Base-by-base conservation (phyloP, 1,140 invertebrate genomes). In the Gonatopus flavifemur region DNA sequence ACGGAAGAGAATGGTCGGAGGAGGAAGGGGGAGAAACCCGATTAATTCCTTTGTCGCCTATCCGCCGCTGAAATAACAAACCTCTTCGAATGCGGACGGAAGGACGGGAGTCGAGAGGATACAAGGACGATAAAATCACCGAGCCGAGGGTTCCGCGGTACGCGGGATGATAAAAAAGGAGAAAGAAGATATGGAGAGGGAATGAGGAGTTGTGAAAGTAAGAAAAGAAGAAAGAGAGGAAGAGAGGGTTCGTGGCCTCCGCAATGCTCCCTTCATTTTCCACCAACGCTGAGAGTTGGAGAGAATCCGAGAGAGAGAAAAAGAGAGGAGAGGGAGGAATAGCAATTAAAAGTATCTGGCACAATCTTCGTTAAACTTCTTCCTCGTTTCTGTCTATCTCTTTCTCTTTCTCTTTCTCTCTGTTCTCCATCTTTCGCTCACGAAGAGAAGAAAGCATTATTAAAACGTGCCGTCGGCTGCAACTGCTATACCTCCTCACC, bases 311-410 rank as follows among this genome's bases (percentile, higher is more conserved):
- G 41, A 44, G 32, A 44, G 31, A 42, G 38, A 42, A 13, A 15
- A 25, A 25, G 37, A 20, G 31, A 32, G 43, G 59, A 57, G 52
- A 57, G 52, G 60, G 70, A 65, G 71, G 67, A 75, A 75, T 73
- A 71, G 72, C 72, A 77, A 75, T 75, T 75, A 77, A 76, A 74
- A 74, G 70, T 74, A 76, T 75, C 74, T 72, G 70, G 67, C 68
- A 69, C 67, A 76, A 74, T 74, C 74, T 76, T 75, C 70, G 69
- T 75, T 77, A 74, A 75, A 75, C 72, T 75, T 76, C 70, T 73
- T 70, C 66, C 59, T 66, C 59, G 52, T 54, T 64, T 49, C 46
- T n/a, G n/a, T n/a, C n/a, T n/a, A n/a, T n/a, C n/a, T n/a, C n/a
- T n/a, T n/a, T n/a, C n/a, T n/a, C n/a, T 21, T 12, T 47, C 43